Conservation (phyloP, 1,140 invertebrate species). For the Ooceraea biroi region DNA sequence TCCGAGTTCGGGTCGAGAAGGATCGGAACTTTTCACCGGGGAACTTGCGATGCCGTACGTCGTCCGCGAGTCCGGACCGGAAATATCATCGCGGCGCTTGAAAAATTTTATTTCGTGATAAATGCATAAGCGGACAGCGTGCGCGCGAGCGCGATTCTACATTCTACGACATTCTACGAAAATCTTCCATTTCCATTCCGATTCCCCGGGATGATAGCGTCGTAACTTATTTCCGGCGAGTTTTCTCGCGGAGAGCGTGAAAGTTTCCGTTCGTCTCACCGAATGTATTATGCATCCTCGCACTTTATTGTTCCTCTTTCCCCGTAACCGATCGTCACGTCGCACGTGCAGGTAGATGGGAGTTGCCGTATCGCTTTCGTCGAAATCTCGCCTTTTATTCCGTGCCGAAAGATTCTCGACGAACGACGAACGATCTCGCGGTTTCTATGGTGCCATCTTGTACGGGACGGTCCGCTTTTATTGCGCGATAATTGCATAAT, state of each 20-base stretch:
- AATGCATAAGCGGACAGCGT: conserved; percentile 2
- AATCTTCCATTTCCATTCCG: conserved; percentile 31
- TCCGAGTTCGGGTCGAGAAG: background rate
- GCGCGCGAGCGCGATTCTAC: no score
- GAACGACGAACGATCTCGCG: conserved; percentile 17
- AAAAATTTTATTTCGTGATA: conserved; percentile 37
- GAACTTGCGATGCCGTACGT: conserved; percentile 14
- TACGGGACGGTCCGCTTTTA: conserved; percentile 13
- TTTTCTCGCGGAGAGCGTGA: background rate
- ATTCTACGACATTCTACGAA: background rate
- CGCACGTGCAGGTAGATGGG: background rate
- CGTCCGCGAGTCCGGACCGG: background rate
- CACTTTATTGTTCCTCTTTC: background rate
- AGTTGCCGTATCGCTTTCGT: background rate
- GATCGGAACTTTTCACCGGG: background rate
- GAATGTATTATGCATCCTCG: conserved; percentile 21
- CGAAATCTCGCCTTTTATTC: conserved; percentile 28
- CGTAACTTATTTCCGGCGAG: conserved; percentile 38
- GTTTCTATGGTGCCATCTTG: conserved; percentile 32
- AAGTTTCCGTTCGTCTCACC: conserved; percentile 24
- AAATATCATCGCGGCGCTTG: background rate
- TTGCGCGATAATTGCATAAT: conserved; percentile 63
- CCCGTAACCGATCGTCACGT: conserved; percentile 41
- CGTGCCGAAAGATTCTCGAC: conserved; percentile 35
- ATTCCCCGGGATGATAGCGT: conserved; percentile 3